Conservation (phyloP, 2,113 vertebrate genomes). For the Lagopus muta region DNA sequence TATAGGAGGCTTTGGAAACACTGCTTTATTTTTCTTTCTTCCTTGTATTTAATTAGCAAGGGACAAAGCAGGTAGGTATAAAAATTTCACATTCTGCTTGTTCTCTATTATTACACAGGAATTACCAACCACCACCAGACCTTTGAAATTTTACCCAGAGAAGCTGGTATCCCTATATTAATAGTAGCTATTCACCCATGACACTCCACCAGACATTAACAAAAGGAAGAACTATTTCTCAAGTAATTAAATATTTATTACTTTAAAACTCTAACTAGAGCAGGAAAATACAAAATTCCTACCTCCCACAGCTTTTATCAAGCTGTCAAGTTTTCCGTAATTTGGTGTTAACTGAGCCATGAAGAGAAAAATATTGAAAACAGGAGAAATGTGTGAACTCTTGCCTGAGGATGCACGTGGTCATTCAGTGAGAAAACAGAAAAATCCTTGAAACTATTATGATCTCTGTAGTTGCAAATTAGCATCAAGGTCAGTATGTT, state of each 20-base stretch:
- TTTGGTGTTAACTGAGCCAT: conserved; percentile 48
- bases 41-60: not conserved
- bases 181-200: not conserved
- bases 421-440: conserved; percentile 31
- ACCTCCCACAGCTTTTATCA: conserved; percentile 56
- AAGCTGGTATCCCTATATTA: not conserved
- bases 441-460: not conserved
- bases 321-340: conserved; percentile 52
- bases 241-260: conserved; percentile 53
- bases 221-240: conserved; percentile 3
- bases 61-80: not conserved
- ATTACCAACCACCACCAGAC: not conserved
- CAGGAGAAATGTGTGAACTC: conserved; percentile 22
- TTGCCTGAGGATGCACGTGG: conserved; percentile 34
- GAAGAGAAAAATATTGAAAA: conserved; percentile 41
- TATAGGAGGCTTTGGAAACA: not conserved
- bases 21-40: not conserved
- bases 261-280: conserved; percentile 37
- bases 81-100: not conserved
- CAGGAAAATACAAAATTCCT: not conserved
- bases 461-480: not conserved
- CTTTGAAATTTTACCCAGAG: not conserved
- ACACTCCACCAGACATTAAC: not conserved
- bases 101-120: not conserved
- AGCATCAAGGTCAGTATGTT: not conserved